Evolutionary conservation across 2,888 invertebrate genomes (phyloP).

Genomic region (Dexiosoma caninum): DNA sequence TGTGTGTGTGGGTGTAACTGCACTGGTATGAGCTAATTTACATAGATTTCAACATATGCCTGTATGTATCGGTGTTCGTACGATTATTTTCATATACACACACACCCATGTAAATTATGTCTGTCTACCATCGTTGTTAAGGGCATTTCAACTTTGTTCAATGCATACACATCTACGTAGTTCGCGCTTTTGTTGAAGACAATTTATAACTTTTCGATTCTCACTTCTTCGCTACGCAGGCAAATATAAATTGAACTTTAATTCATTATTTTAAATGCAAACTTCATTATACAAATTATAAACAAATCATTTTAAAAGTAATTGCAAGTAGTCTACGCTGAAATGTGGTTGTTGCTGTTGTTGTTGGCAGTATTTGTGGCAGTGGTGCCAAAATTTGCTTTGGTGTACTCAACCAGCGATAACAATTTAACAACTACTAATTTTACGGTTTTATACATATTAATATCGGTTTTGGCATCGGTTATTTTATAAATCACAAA

Average conservation of each 20-base stretch:
- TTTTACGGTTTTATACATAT: no score
- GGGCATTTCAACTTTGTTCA: conserved; percentile 46
- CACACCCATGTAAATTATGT: background rate
- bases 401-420: no score
- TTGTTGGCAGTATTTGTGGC: no score
- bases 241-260: background rate
- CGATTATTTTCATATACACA: no score
- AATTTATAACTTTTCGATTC: background rate
- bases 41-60: background rate
- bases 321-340: no score
- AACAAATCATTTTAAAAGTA: no score
- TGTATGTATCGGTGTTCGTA: no score
- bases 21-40: conserved; percentile 39
- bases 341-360: no score
- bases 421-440: no score
- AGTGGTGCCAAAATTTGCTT: no score
- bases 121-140: conserved; percentile 51
- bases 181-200: conserved; percentile 25
- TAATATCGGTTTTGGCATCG: no score
- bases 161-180: background rate
- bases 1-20: background rate
- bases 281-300: background rate
- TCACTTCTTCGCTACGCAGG: background rate
- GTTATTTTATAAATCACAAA: no score
- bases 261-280: background rate